phyloP scores from a whole-genome alignment of 92 coral and sea anemone genomes.

The Epizoanthus scotinus region DNA sequence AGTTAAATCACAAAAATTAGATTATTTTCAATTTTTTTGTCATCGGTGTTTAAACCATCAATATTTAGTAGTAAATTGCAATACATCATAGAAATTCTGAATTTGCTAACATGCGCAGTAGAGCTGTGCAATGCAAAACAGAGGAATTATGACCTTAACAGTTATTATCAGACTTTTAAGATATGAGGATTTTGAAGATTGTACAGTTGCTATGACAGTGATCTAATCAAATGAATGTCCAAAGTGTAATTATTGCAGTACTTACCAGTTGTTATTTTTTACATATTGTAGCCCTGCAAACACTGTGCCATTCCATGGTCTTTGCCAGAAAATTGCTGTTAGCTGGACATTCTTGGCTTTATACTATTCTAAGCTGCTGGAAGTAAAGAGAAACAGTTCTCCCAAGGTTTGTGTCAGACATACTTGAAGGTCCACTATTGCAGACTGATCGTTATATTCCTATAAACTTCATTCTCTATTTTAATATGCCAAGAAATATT shows the following conservation, averaged over 20 bases:
- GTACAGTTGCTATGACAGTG: no score
- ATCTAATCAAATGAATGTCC: not conserved
- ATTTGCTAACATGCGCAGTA: no score
- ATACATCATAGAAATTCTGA: no score
- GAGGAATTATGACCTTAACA: no score
- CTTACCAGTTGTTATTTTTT: not conserved
- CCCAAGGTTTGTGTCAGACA: conserved; percentile 54
- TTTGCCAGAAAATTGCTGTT: conserved; percentile 69
- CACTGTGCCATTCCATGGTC: conserved; percentile 59
- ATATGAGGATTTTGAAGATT: no score
- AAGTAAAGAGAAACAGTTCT: conserved; percentile 53
- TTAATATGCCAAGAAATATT: no score
- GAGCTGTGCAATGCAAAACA: no score
- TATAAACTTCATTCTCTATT: not conserved
- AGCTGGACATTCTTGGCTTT: conserved; percentile 56
- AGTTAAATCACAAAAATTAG: no score
- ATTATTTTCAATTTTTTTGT: no score
- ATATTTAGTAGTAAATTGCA: no score
- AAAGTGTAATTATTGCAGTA: not conserved
- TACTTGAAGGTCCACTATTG: not conserved
- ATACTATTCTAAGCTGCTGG: conserved; percentile 48
- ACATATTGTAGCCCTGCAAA: conserved; percentile 56
- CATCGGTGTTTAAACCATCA: no score
- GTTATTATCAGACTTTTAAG: no score
- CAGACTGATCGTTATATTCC: not conserved